Conservation (phyloP, 2,888 invertebrate species). For the Operophtera brumata region DNA sequence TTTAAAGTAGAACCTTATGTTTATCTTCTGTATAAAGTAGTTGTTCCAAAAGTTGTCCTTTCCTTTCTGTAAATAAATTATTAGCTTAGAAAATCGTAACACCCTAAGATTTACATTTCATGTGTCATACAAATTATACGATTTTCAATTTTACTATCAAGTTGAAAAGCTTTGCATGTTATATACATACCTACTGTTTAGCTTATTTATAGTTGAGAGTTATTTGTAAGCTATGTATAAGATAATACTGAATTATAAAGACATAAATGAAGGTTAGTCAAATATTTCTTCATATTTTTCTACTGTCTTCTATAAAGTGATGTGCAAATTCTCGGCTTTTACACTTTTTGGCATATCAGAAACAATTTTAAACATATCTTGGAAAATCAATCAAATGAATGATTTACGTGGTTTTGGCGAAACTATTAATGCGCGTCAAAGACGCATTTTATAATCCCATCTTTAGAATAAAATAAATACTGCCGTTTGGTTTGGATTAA, state of each 20-base stretch:
- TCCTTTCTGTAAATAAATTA: slow-evolving; percentile 16
- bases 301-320: slow-evolving; percentile 56
- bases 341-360: slow-evolving; percentile 24
- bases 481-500: not conserved
- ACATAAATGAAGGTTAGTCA: slow-evolving; percentile 53
- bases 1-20: not conserved
- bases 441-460: not conserved
- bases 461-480: not conserved
- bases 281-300: slow-evolving; percentile 72
- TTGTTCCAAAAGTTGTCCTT: not conserved
- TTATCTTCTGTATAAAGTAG: not conserved
- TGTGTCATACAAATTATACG: slow-evolving; percentile 6
- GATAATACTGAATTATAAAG: slow-evolving; percentile 45
- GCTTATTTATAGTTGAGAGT: slow-evolving; percentile 44
- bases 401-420: not conserved
- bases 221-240: slow-evolving; percentile 42
- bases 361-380: slow-evolving; percentile 26
- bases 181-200: slow-evolving; percentile 29
- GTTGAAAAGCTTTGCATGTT: slow-evolving; percentile 42
- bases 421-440: not conserved
- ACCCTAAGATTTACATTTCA: slow-evolving; percentile 17
- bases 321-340: slow-evolving; percentile 49
- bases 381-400: not conserved
- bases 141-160: slow-evolving; percentile 7
- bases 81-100: slow-evolving; percentile 9